These are phyloP conservation scores for Otocyon megalotis DNA, from an alignment of 2,113 vertebrate species.

Conservation along the genomic window DNA sequence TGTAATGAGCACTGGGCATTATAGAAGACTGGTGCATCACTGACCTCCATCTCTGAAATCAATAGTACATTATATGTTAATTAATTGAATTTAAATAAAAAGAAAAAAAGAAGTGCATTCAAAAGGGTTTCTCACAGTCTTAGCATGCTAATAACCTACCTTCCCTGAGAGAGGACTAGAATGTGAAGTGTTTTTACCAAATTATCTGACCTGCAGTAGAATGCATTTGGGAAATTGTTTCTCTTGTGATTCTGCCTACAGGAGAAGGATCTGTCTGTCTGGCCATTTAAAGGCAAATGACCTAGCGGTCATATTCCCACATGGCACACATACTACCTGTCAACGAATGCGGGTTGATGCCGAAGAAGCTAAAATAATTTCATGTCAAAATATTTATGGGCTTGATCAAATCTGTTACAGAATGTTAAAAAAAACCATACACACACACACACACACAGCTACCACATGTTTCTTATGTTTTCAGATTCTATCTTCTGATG, in stretches of 20 bases:
- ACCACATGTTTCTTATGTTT: conserved; percentile 58
- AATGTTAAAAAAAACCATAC: background rate
- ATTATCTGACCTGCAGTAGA: background rate
- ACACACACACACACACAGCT: background rate
- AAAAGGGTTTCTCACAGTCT: background rate
- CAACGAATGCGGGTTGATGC: background rate
- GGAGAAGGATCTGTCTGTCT: background rate
- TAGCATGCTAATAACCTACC: background rate
- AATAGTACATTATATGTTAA: no score
- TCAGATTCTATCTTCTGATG: conserved; percentile 46
- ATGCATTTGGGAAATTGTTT: background rate
- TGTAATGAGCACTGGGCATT: no score
- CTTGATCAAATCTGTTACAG: conserved; percentile 60
- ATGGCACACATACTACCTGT: background rate
- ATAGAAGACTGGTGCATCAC: no score
- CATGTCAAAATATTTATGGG: conserved; percentile 62
- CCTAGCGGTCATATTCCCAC: background rate
- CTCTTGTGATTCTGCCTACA: background rate
- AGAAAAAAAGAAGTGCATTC: background rate
- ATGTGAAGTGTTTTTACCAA: background rate
- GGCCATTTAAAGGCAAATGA: background rate
- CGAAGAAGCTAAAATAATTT: conserved; percentile 62
- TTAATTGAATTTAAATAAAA: no score
- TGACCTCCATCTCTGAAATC: no score
- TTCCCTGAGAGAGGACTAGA: background rate